phyloP scores from a whole-genome alignment of 2,797 vertebrate genomes.

The Artibeus jamaicensis region DNA sequence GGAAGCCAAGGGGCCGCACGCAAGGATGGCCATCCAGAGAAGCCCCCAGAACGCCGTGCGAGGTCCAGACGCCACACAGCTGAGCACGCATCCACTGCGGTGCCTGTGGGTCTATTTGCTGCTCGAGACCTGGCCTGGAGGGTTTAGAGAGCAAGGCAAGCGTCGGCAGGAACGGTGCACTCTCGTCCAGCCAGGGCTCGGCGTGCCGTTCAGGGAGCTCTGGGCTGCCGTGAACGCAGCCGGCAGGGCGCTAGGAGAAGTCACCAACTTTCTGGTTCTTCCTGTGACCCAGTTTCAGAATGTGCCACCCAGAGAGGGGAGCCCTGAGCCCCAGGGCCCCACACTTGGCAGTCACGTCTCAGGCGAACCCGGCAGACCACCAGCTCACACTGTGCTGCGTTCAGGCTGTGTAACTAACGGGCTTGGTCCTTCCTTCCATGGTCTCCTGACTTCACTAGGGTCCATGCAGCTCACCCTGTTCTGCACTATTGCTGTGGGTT shows the following conservation, averaged over 20 bases:
- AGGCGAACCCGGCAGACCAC: accelerated
- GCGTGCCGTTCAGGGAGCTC: neutral
- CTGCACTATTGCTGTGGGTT: neutral
- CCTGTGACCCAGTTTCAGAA: neutral
- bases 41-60: neutral
- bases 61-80: neutral
- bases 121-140: neutral
- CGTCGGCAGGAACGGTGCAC: neutral
- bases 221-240: neutral
- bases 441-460: neutral
- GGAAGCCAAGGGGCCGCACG: neutral
- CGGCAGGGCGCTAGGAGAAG: neutral
- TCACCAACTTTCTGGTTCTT: neutral
- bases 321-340: neutral
- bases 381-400: neutral
- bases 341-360: neutral
- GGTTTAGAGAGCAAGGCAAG: neutral
- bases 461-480: neutral
- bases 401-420: neutral
- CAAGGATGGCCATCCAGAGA: neutral
- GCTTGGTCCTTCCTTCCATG: neutral
- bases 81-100: neutral
- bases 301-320: neutral
- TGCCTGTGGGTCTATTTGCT: neutral
- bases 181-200: neutral